phyloP scores from a whole-genome alignment of 2,888 invertebrate genomes.

The Brachyopa scutellaris region DNA sequence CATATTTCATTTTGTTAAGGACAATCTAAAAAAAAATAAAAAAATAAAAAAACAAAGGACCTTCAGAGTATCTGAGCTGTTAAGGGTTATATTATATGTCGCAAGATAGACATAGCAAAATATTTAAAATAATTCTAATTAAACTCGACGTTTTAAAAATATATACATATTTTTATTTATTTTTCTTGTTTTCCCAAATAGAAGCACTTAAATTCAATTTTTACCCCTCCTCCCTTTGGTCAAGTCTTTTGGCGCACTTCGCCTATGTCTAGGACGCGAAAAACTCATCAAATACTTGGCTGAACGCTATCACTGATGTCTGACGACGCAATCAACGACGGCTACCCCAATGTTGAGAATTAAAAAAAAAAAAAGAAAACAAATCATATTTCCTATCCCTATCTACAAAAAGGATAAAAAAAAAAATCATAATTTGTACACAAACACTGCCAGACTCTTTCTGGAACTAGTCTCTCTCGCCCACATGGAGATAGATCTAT shows the following conservation, averaged over 20 bases:
- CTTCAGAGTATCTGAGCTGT: neutral
- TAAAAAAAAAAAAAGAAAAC: conserved; percentile 15
- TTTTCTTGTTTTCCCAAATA: conserved; percentile 19
- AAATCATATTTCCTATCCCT: neutral
- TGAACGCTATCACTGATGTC: conserved; percentile 40
- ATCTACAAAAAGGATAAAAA: conserved; percentile 17
- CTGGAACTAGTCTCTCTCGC: conserved; percentile 17
- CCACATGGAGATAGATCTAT: conserved; percentile 10
- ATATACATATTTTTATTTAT: neutral
- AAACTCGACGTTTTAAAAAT: conserved; percentile 26
- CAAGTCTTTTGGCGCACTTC: conserved; percentile 39
- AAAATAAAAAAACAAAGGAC: conserved; percentile 3
- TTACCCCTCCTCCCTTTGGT: conserved; percentile 3
- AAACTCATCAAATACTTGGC: conserved; percentile 47
- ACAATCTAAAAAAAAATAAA: neutral
- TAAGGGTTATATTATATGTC: conserved; percentile 10
- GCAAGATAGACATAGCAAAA: conserved; percentile 37
- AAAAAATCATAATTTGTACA: conserved; percentile 63
- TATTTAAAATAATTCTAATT: conserved; percentile 57
- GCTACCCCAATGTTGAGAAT: conserved; percentile 49
- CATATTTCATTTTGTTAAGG: conserved; percentile 3
- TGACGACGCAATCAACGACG: conserved; percentile 35
- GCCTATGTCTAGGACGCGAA: conserved; percentile 28
- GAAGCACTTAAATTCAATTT: conserved; percentile 55
- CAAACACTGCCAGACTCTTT: conserved; percentile 60